These are phyloP conservation scores for Dorcus hopei DNA, from an alignment of 2,888 invertebrate genomes.

Conservation along the genomic window DNA sequence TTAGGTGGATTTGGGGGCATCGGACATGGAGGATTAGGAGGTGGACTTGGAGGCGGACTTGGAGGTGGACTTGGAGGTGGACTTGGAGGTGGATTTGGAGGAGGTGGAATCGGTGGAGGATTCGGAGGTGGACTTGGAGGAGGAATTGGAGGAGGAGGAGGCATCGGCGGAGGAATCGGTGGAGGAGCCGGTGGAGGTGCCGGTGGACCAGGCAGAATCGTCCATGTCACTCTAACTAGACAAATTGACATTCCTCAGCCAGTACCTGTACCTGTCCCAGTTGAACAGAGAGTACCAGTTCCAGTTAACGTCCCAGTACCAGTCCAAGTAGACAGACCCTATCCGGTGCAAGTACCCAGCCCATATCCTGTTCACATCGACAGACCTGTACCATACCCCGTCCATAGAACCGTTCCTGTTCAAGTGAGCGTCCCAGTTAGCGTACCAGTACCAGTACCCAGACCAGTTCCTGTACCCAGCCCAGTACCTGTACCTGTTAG, in stretches of 20 bases:
- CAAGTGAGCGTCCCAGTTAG: slow-evolving; percentile 48
- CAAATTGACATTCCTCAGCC: slow-evolving; percentile 54
- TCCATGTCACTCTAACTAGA: slow-evolving; percentile 61
- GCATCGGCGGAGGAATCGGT: slow-evolving; percentile 6
- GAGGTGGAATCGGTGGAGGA: slow-evolving; percentile 11
- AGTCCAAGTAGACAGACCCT: slow-evolving; percentile 39
- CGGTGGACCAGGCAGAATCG: slow-evolving; percentile 38
- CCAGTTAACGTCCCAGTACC: slow-evolving; percentile 29
- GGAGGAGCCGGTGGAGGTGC: slow-evolving; percentile 12
- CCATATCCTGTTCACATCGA: slow-evolving; percentile 50
- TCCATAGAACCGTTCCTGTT: slow-evolving; percentile 51
- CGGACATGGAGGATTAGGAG: slow-evolving; percentile 8
- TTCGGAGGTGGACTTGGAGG: slow-evolving; percentile 6
- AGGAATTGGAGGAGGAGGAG: slow-evolving; percentile 7
- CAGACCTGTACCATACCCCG: slow-evolving; percentile 52
- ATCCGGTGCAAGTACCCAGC: slow-evolving; percentile 52
- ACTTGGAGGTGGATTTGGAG: slow-evolving; percentile 6
- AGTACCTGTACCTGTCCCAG: slow-evolving; percentile 51
- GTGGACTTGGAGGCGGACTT: slow-evolving; percentile 14
- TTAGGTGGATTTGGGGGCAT: slow-evolving; percentile 9
- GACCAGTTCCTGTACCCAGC: slow-evolving; percentile 48
- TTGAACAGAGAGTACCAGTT: slow-evolving; percentile 68
- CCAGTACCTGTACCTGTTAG: slow-evolving; percentile 46
- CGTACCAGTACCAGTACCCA: slow-evolving; percentile 44
- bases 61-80: slow-evolving; percentile 11